These are phyloP conservation scores for Bombus affinis DNA, from an alignment of 1,140 invertebrate genomes.

Conservation along the genomic window DNA sequence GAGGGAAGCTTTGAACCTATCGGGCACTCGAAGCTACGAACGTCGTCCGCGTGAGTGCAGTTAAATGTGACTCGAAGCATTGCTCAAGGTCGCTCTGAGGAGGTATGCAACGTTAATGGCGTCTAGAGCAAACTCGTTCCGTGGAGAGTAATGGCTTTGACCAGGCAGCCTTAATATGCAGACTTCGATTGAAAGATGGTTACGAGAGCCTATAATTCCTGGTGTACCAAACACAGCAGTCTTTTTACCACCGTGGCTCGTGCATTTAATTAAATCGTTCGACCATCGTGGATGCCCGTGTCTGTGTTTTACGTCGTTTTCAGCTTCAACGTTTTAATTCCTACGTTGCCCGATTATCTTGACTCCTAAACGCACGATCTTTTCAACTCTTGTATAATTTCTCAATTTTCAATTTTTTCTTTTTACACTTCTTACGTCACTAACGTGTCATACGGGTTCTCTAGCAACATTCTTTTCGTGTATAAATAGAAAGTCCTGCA, in stretches of 20 bases:
- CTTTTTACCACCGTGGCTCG: neutral
- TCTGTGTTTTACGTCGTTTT: neutral
- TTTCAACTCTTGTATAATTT: neutral
- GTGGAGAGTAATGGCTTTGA: constrained; percentile 49
- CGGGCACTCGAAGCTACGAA: neutral
- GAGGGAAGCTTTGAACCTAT: neutral
- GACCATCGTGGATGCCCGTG: neutral
- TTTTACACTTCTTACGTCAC: neutral
- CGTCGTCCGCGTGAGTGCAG: neutral
- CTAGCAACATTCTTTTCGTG: neutral
- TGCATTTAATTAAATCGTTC: neutral
- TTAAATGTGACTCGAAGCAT: constrained; percentile 25
- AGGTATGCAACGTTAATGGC: constrained; percentile 37
- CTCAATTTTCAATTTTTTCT: neutral
- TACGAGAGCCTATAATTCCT: constrained; percentile 9
- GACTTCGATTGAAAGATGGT: neutral
- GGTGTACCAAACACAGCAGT: neutral
- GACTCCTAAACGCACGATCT: too few species aligned
- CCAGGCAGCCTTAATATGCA: constrained; percentile 11
- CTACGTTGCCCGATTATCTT: too few species aligned
- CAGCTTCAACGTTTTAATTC: too few species aligned
- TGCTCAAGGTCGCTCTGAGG: constrained; percentile 26
- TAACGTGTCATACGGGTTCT: neutral
- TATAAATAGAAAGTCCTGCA: neutral
- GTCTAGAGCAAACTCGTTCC: constrained; percentile 43